Base-by-base conservation (phyloP, 1,140 invertebrate species). In the Panulirus ornatus region DNA sequence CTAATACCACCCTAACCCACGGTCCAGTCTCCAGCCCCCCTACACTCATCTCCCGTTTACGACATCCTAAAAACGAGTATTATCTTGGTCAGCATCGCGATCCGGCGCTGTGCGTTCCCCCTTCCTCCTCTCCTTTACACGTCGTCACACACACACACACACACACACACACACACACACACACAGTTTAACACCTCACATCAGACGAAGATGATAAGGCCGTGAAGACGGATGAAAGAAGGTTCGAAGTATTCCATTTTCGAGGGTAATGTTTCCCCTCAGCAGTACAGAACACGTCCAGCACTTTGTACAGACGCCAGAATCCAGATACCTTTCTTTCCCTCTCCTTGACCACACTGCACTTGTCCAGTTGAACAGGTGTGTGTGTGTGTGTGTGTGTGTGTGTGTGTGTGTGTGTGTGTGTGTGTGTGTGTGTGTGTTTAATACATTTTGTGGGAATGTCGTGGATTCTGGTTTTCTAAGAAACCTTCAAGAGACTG, bases 41-140 rank as follows among this genome's bases (percentile, higher is more conserved):
- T 22, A 58, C 78, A 51, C 78, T 44, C 78, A 81, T 54, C 42
- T 54, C 54, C 5, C 78, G 44, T 81, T 81, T 81, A 81, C 78
- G 78, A 81, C 78, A 81, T 81, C 44, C 78, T 81, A 81, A 81
- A 81, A 81, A 44, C 78, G n/a, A 42, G 78, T 34, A 54, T 81
- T 81, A 81, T 81, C 78, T 81, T 51, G 27, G 27, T 38, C 44
- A 44, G 27, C 42, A 81, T 81, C 78, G 42, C 47, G 11, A 22
- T 81, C 78, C 44, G 30, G 36, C 76, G 40, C 36, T 51, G 30
- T 42, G 44, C 76, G 30, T 44, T 38, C 78, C 54, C 78, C 54
- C 78, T 81, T 44, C 54, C 51, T 58, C 78, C 51, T 51, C 5
- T 47, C 5, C 44, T 47, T 47, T 14, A 47, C 14, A 11, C 14